Evolutionary conservation across 2,888 invertebrate genomes (phyloP).

Genomic region (Melinaea menophilus): DNA sequence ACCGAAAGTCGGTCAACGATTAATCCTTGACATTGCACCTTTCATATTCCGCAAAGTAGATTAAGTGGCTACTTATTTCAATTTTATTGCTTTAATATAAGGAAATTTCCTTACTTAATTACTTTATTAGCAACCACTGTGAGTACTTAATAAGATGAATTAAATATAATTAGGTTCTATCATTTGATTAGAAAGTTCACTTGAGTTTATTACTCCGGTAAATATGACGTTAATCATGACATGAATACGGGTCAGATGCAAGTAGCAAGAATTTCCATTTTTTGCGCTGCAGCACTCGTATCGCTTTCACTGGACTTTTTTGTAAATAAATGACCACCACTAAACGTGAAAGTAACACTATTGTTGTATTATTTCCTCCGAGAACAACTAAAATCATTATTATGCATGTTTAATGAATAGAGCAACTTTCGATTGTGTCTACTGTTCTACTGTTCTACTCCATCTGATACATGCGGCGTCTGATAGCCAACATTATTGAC

Average conservation of each 20-base stretch:
- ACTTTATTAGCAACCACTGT: constrained; percentile 16
- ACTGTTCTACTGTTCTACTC: constrained; percentile 50
- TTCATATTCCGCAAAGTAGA: constrained; percentile 11
- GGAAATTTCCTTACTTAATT: constrained; percentile 1
- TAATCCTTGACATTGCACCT: constrained; percentile 25
- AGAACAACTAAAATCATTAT: constrained; percentile 47
- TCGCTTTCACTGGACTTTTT: constrained; percentile 73
- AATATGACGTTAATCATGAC: constrained; percentile 30
- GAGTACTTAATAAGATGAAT: neutral
- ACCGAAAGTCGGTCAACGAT: constrained; percentile 29
- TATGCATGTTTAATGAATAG: constrained; percentile 54
- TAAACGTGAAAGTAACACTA: constrained; percentile 71
- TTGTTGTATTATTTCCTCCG: constrained; percentile 50
- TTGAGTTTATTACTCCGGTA: constrained; percentile 18
- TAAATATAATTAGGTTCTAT: constrained; percentile 1
- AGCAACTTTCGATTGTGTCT: constrained; percentile 48
- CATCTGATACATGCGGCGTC: constrained; percentile 38
- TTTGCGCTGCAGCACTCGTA: constrained; percentile 60
- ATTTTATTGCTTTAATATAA: neutral
- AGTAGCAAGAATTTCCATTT: constrained; percentile 74
- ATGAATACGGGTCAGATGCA: constrained; percentile 57
- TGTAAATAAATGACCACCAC: constrained; percentile 63
- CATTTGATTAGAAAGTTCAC: constrained; percentile 20
- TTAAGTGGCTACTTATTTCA: neutral
- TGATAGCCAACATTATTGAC: constrained; percentile 45